Evolutionary conservation across 2,797 vertebrate species (phyloP).

Genomic region (Anabacerthia variegaticeps): DNA sequence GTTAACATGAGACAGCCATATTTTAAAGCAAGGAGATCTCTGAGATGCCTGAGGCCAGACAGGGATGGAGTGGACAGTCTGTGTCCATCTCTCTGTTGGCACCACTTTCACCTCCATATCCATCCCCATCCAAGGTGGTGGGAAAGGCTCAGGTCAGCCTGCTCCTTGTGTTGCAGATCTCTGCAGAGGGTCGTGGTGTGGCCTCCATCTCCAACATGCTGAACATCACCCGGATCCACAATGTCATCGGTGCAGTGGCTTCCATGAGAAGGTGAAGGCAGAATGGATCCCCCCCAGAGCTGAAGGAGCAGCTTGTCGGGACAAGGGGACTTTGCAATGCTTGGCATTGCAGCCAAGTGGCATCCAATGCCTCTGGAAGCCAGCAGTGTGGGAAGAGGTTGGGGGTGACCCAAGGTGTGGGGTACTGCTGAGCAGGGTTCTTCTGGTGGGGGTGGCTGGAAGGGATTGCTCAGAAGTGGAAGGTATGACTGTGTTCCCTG

Average conservation of each 20-base stretch:
- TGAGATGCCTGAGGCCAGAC: background rate
- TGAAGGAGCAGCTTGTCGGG: background rate
- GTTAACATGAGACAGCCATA: background rate
- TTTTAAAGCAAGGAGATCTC: background rate
- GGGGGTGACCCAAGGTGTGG: background rate
- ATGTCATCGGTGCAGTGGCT: conserved; percentile 78
- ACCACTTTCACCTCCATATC: background rate
- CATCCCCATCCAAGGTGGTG: fast-evolving
- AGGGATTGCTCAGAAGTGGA: background rate
- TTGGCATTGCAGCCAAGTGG: fast-evolving
- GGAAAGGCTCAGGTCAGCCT: background rate
- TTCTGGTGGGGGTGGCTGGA: background rate
- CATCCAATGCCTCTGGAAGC: background rate
- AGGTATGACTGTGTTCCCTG: background rate
- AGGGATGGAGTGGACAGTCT: fast-evolving
- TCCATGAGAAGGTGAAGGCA: conserved; percentile 85
- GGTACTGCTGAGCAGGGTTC: background rate
- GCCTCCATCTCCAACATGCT: conserved; percentile 87
- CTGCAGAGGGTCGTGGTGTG: conserved; percentile 85
- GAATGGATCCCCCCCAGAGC: background rate
- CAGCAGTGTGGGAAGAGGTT: background rate
- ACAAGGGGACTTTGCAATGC: background rate
- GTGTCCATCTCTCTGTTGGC: background rate
- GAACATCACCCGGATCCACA: conserved; percentile 87
- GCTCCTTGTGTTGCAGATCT: conserved; percentile 74